These are phyloP conservation scores for Hydrocynus forskahlii DNA, from an alignment of 2,797 vertebrate genomes.

Conservation along the genomic window DNA sequence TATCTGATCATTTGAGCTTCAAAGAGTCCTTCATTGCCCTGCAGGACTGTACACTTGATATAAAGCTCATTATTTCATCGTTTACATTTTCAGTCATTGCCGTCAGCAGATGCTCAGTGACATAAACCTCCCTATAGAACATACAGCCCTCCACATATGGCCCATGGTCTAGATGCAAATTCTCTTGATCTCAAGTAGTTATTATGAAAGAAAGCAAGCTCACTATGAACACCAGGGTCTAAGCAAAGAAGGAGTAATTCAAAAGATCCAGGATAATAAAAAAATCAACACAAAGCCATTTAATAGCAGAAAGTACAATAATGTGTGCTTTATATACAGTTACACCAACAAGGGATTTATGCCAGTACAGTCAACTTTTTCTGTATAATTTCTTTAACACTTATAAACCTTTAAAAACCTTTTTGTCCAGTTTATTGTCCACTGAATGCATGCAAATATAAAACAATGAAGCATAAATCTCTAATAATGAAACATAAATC, in stretches of 20 bases:
- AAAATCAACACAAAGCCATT: not conserved
- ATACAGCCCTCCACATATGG: not conserved
- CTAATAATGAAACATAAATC: too few species aligned
- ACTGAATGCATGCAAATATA: too few species aligned
- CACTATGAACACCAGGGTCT: not conserved
- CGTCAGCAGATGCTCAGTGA: not conserved
- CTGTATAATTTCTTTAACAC: too few species aligned
- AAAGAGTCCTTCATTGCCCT: not conserved
- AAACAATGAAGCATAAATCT: too few species aligned
- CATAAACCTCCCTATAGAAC: constrained; percentile 5
- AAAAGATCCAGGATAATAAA: not conserved
- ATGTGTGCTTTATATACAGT: too few species aligned
- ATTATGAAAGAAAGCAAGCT: constrained; percentile 1
- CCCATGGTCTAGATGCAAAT: not conserved
- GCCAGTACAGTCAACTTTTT: too few species aligned
- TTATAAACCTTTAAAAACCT: too few species aligned
- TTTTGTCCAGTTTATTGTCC: too few species aligned
- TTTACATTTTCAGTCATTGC: not conserved
- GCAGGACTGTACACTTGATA: constrained; percentile 2
- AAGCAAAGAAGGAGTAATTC: not conserved
- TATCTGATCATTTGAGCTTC: not conserved
- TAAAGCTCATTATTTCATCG: constrained; percentile 6
- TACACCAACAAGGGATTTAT: too few species aligned
- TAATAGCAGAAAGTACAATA: not conserved
- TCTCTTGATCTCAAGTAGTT: not conserved